A percentile compares a stretch with the other conserved stretches of the same genome.
phyloP scores from a whole-genome alignment of 2,797 vertebrate species.

The Manis javanica region DNA sequence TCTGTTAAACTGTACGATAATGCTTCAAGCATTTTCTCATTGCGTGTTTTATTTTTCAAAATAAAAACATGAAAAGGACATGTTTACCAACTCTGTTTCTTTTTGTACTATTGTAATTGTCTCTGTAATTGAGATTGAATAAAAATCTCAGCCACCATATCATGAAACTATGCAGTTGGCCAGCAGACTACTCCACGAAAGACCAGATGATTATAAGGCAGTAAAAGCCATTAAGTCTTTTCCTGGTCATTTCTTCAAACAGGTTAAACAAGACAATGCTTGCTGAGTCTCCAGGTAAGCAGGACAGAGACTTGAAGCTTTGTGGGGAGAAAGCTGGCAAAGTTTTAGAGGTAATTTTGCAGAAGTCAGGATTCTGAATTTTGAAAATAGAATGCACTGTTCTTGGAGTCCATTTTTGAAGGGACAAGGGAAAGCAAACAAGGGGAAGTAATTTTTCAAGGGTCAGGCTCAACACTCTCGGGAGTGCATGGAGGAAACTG shows the following conservation, averaged over 20 bases:
- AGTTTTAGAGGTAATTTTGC: background rate
- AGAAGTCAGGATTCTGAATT: conserved; percentile 27
- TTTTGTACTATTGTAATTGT: background rate
- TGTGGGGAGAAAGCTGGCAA: background rate
- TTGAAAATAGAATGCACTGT: background rate
- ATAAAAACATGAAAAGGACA: background rate
- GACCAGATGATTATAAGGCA: background rate
- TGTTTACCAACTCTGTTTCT: background rate
- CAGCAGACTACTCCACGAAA: background rate
- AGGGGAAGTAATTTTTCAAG: background rate
- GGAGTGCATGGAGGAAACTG: background rate
- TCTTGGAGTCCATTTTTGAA: background rate
- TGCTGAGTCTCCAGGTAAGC: background rate
- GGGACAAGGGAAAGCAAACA: background rate
- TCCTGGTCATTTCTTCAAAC: conserved; percentile 11
- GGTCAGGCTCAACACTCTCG: background rate
- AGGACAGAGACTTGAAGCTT: background rate
- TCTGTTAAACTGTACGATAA: background rate
- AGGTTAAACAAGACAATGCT: background rate
- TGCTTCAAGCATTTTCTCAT: background rate
- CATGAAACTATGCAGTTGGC: background rate
- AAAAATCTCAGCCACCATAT: background rate
- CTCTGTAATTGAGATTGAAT: background rate
- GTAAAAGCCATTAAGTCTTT: background rate
- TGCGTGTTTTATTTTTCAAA: background rate